phyloP scores from a whole-genome alignment of 92 coral and sea anemone species.

The Epizoanthus rinbou region DNA sequence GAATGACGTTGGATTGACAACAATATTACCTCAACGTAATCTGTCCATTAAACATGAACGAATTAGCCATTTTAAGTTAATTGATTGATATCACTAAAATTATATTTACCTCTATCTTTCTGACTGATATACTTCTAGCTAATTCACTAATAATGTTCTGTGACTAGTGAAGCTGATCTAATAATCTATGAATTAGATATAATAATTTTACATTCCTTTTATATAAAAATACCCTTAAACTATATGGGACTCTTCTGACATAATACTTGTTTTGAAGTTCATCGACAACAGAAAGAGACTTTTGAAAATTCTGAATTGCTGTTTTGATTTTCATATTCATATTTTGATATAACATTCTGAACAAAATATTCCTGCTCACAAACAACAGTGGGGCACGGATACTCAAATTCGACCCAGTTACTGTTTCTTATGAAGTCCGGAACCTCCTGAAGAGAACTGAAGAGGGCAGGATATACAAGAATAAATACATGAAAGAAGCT shows the following conservation, averaged over 20 bases:
- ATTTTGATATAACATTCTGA: neutral
- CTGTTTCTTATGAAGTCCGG: constrained; percentile 12
- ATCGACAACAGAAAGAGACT: neutral
- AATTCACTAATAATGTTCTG: no score
- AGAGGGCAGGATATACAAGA: constrained; percentile 18
- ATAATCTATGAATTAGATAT: no score
- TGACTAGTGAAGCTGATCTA: no score
- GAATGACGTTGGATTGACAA: no score
- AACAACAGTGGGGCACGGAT: neutral
- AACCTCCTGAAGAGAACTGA: constrained; percentile 37
- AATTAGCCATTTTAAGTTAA: constrained; percentile 19
- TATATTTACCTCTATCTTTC: neutral
- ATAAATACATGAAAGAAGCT: neutral
- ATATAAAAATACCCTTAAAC: neutral
- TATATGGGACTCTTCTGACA: neutral
- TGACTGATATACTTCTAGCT: neutral
- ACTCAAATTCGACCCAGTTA: neutral
- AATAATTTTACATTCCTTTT: no score
- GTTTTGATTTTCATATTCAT: neutral
- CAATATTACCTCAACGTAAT: neutral
- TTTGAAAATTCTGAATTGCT: neutral
- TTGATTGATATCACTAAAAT: neutral
- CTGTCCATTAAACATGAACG: neutral
- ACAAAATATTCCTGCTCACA: neutral
- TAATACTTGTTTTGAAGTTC: neutral